phyloP scores from a whole-genome alignment of 1,140 invertebrate species.

The Heliconius nattereri region DNA sequence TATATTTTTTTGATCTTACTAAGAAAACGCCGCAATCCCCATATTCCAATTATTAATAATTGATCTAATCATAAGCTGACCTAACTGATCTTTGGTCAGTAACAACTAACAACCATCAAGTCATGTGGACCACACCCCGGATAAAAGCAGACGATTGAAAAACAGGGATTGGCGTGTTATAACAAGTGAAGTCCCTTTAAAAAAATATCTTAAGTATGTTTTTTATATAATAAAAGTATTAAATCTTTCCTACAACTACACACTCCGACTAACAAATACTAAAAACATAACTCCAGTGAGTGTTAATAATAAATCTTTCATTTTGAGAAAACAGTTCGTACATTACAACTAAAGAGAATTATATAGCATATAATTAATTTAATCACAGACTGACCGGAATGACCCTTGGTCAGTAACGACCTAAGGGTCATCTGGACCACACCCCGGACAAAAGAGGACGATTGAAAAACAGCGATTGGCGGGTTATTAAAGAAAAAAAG shows the following conservation, averaged over 20 bases:
- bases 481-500: conserved; percentile 51
- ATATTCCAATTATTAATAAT: not conserved
- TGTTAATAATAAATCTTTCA: not conserved
- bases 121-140: conserved; percentile 66
- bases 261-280: too few relatives aligned
- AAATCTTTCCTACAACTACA: too few relatives aligned
- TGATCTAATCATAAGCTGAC: conserved; percentile 44
- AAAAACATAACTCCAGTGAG: too few relatives aligned
- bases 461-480: conserved; percentile 62
- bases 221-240: too few relatives aligned
- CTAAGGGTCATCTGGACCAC: conserved; percentile 71
- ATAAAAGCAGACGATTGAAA: conserved; percentile 58
- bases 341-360: not conserved
- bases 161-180: conserved; percentile 59
- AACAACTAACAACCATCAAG: conserved; percentile 59
- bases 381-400: conserved; percentile 52
- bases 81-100: conserved; percentile 60
- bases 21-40: not conserved
- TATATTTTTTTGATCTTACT: not conserved
- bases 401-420: conserved; percentile 60
- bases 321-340: not conserved
- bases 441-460: conserved; percentile 54
- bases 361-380: conserved; percentile 8
- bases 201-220: too few relatives aligned
- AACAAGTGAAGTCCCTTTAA: conserved; percentile 56